Evolutionary conservation across 2,888 invertebrate species (phyloP).

Genomic region (Brachycybe producta): DNA sequence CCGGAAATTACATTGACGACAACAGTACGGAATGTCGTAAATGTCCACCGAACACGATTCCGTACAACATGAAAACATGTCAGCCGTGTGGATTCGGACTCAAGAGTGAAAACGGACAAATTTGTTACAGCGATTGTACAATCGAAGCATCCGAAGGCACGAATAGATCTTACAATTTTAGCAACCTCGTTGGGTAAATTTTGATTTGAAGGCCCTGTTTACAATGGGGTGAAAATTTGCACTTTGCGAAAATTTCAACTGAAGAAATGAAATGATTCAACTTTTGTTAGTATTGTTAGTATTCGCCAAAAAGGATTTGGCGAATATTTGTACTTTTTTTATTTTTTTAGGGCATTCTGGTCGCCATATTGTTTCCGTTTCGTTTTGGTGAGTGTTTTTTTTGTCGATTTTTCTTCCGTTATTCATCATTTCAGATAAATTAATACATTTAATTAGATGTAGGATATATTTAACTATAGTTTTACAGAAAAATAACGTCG

Average conservation of each 20-base stretch:
- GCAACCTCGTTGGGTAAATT: slow-evolving; percentile 32
- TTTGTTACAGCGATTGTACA: slow-evolving; percentile 37
- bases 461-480: no score
- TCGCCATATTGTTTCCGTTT: no score
- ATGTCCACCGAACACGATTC: slow-evolving; percentile 36
- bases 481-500: no score
- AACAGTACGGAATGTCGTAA: slow-evolving; percentile 34
- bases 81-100: slow-evolving; percentile 39
- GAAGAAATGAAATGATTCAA: no score
- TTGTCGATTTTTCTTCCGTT: no score
- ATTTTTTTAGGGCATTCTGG: no score
- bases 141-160: slow-evolving; percentile 26
- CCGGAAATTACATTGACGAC: slow-evolving; percentile 38
- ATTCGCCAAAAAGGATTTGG: not conserved
- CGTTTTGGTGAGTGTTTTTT: no score
- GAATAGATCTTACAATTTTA: slow-evolving; percentile 29
- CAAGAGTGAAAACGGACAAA: slow-evolving; percentile 32
- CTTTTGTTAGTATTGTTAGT: not conserved
- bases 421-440: no score
- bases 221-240: no score
- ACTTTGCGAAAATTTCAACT: no score
- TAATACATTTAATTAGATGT: no score
- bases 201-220: no score
- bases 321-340: not conserved
- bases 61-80: slow-evolving; percentile 35